A percentile compares a stretch with the other conserved stretches of the same genome.
Evolutionary conservation across 2,888 invertebrate species (phyloP).

Genomic region (Brachyopa scutellaris): DNA sequence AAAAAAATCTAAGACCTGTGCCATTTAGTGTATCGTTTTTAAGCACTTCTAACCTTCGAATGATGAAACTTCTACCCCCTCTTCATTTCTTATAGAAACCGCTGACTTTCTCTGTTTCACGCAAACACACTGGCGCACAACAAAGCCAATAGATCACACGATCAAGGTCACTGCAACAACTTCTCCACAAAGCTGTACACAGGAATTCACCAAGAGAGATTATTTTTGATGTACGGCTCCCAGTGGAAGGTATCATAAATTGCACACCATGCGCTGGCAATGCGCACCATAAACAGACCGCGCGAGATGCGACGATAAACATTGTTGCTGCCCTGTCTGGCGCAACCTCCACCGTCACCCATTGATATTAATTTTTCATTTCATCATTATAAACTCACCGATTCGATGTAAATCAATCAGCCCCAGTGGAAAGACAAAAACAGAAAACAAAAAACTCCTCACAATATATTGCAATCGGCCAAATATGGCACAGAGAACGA

Average conservation of each 20-base stretch:
- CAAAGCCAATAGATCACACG: constrained; percentile 41
- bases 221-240: constrained; percentile 60
- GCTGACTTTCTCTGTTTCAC: constrained; percentile 37
- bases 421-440: constrained; percentile 22
- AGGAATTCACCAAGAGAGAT: constrained; percentile 53
- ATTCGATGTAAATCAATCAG: constrained; percentile 73
- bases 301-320: constrained; percentile 58
- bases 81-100: too few species aligned
- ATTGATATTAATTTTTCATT: constrained; percentile 71
- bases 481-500: constrained; percentile 68
- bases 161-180: constrained; percentile 51
- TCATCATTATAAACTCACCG: constrained; percentile 73
- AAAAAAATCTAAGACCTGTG: too few species aligned
- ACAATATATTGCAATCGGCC: constrained; percentile 58
- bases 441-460: constrained; percentile 20
- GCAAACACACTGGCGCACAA: too few species aligned
- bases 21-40: too few species aligned
- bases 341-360: constrained; percentile 23
- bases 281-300: constrained; percentile 67
- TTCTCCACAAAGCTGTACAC: constrained; percentile 6
- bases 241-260: constrained; percentile 69
- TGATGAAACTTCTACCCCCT: too few species aligned
- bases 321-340: constrained; percentile 30
- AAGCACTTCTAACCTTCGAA: too few species aligned
- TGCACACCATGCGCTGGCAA: constrained; percentile 63